Conservation (phyloP, 1,140 invertebrate species). For the Neodiprion fabricii region DNA sequence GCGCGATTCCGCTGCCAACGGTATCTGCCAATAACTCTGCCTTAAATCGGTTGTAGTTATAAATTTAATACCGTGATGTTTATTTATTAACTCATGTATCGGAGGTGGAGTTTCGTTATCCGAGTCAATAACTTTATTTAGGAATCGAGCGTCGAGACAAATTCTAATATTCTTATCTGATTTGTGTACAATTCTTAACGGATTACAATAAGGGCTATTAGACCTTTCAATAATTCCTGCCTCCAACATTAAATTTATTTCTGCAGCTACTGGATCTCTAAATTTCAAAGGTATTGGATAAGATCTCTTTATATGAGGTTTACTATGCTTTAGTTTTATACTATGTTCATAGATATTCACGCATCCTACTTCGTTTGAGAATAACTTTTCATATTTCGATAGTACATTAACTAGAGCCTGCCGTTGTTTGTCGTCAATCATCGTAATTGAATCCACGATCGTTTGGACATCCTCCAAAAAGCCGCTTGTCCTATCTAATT, state of each 20-base stretch:
- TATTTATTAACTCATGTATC: slow-evolving; percentile 21
- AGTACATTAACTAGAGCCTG: not conserved
- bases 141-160: slow-evolving; percentile 30
- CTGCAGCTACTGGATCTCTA: slow-evolving; percentile 16
- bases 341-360: not conserved
- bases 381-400: not conserved
- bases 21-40: slow-evolving; percentile 48
- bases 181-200: slow-evolving; percentile 28
- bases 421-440: not conserved
- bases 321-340: not conserved
- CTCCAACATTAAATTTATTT: slow-evolving; percentile 26
- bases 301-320: slow-evolving; percentile 2
- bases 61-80: slow-evolving; percentile 18
- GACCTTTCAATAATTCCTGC: slow-evolving; percentile 32
- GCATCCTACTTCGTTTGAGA: not conserved
- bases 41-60: slow-evolving; percentile 41
- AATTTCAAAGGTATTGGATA: slow-evolving; percentile 31
- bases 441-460: not conserved
- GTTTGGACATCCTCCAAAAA: not conserved
- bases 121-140: slow-evolving; percentile 27
- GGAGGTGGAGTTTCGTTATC: slow-evolving; percentile 25
- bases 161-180: slow-evolving; percentile 22
- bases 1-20: slow-evolving; percentile 30
- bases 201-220: slow-evolving; percentile 39
- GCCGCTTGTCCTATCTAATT: not conserved